phyloP scores from a whole-genome alignment of 1,140 invertebrate species.

The Ctenoplectra terminalis region DNA sequence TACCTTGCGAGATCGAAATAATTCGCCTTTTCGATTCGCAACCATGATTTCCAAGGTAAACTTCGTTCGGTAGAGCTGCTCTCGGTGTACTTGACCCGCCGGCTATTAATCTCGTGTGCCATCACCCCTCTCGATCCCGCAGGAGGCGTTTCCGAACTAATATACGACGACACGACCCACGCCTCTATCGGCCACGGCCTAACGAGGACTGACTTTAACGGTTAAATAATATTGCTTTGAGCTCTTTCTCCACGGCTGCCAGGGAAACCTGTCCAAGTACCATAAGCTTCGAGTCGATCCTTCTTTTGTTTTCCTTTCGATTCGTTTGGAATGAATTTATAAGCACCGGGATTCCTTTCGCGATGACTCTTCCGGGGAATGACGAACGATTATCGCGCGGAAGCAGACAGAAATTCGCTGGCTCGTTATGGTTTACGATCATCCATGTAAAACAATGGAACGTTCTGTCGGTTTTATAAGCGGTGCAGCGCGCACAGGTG shows the following conservation, averaged over 20 bases:
- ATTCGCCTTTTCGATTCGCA: slow-evolving; percentile 40
- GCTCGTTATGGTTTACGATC: slow-evolving; percentile 46
- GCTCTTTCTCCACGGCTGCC: slow-evolving; percentile 51
- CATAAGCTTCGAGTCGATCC: too few relatives aligned
- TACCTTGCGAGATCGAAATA: not conserved
- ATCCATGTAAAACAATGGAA: slow-evolving; percentile 35
- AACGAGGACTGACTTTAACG: slow-evolving; percentile 79
- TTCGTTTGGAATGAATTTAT: too few relatives aligned
- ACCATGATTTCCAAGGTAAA: slow-evolving; percentile 55
- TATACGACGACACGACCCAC: slow-evolving; percentile 78
- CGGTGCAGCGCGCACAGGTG: slow-evolving; percentile 65
- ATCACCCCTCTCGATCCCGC: slow-evolving; percentile 67
- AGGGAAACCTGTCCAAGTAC: not conserved
- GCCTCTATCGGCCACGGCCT: slow-evolving; percentile 74
- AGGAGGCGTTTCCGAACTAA: slow-evolving; percentile 75
- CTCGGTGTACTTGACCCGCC: slow-evolving; percentile 66
- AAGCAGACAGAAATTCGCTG: slow-evolving; percentile 9
- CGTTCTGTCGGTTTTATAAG: slow-evolving; percentile 24
- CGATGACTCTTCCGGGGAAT: too few relatives aligned
- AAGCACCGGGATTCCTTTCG: too few relatives aligned
- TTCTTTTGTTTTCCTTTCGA: too few relatives aligned
- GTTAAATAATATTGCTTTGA: slow-evolving; percentile 76
- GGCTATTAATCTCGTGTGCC: slow-evolving; percentile 73
- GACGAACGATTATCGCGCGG: too few relatives aligned
- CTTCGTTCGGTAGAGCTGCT: slow-evolving; percentile 26